Base-by-base conservation (phyloP, 2,113 vertebrate species). In the Proteles cristata region DNA sequence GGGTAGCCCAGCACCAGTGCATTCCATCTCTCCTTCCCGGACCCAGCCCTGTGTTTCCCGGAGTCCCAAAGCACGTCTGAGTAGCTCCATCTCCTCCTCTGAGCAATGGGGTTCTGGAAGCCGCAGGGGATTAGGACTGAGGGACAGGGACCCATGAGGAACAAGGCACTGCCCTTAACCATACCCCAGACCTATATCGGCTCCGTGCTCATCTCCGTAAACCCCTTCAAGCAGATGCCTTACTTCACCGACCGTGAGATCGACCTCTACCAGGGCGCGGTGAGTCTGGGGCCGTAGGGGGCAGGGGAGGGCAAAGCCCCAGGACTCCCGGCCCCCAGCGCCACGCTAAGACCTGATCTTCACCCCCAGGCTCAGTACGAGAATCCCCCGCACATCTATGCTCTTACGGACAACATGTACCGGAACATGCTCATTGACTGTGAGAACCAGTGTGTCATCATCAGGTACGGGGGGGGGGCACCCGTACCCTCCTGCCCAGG, bases 181-280 rank as follows among this genome's bases (percentile, higher is more conserved):
- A 4, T 15, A 1, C 0, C 79, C 58, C 98, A 99, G 99, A 99
- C 99, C 28, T 99, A 99, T 96, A 99, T 99, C 0, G 99, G 99
- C 63, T 98, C 99, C 0, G 99, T 99, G 33, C 98, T 99, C 89
- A 99, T 99, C 98, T 99, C 99, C 0, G 99, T 99, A 1, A 99
- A 99, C 97, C 99, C 99, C 2, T 99, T 99, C 98, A 99, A 99
- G 98, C 99, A 99, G 99, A 99, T 99, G 99, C 99, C 99, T 0
- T 99, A 99, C 73, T 99, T 99, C 98, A 99, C 99, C 0, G 99
- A 99, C 94, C 98, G 99, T 2, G 99, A 99, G 98, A 98, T 99
- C 0, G 99, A 99, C 97, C 98, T 99, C 58, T 99, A 99, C 98
- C 99, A 99, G 98, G 99, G 99, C 65, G 99, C 99, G 95, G 99